Conservation (phyloP, 1,140 invertebrate species). For the Oscheius sp. region DNA sequence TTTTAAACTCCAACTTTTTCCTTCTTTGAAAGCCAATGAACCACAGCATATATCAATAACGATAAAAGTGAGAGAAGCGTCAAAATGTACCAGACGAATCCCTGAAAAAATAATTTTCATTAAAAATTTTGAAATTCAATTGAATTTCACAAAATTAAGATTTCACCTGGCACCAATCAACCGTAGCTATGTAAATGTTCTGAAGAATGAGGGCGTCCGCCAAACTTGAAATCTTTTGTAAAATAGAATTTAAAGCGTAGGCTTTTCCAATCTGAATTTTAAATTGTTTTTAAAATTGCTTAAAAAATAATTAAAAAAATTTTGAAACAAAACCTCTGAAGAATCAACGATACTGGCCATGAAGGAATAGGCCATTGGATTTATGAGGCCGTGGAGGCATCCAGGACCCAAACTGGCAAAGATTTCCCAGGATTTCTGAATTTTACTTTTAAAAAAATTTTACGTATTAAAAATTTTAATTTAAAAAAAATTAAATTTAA, state of each 20-base stretch:
- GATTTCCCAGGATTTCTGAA: conserved; percentile 43
- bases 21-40: conserved; percentile 37
- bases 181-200: conserved; percentile 45
- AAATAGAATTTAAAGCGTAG: conserved; percentile 42
- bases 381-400: conserved; percentile 43
- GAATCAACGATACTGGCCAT: conserved; percentile 43
- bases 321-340: conserved; percentile 28
- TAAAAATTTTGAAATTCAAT: not conserved
- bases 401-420: conserved; percentile 46
- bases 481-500: no score
- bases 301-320: not conserved
- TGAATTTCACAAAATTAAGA: no score
- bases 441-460: not conserved
- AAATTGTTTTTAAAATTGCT: not conserved
- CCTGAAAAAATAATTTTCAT: conserved; percentile 8
- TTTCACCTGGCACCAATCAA: conserved; percentile 46
- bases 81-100: conserved; percentile 43
- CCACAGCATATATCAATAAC: conserved; percentile 26
- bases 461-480: no score
- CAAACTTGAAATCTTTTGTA: conserved; percentile 38
- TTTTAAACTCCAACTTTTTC: conserved; percentile 32
- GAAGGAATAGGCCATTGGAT: conserved; percentile 47
- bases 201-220: conserved; percentile 42
- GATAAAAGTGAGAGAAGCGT: conserved; percentile 21
- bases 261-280: conserved; percentile 44